Base-by-base conservation (phyloP, 1,140 invertebrate species). In the Tribolium madens region DNA sequence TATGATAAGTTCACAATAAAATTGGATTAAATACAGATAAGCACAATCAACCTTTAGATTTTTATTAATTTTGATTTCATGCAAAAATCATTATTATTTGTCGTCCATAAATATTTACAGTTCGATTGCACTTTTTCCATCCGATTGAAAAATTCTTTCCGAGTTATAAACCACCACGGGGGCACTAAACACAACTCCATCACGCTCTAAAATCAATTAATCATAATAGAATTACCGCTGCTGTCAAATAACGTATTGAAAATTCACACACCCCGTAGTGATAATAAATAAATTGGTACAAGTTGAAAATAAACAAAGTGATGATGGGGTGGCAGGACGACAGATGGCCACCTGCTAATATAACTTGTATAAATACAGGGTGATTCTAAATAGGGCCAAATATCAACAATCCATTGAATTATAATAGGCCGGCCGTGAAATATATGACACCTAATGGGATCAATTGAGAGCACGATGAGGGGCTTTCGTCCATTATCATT, bases 381-480 rank as follows among this genome's bases (percentile, higher is more conserved):
- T 76, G 73, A 76, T 78, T 81, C 68, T 78, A 81, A 81, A 79
- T 77, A 76, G 80, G 76, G 57, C 17, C 73, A 26, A 81, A 76
- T 79, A 81, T 81, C 78, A 81, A 81, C 80, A 81, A 81, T 77
- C 80, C 80, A 81, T 81, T 79, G 80, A 81, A 81, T 81, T 78
- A 79, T 79, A 81, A 81, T 79, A 75, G 80, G 76, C 75, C 53
- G 70, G 72, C 71, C 53, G 78, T 79, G 64, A 79, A 79, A 78
- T 79, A 75, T 79, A 79, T 76, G 68, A 73, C 48, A 60, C 64
- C 72, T 77, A 79, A 79, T 73, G 75, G 69, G 75, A 76, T 76
- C 75, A 76, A 76, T 76, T 64, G 52, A 76, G 21, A 42, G 57
- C 46, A 68, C 57, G 9, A 64, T 64, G 57, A 64, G 57, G 57